phyloP scores from a whole-genome alignment of 2,888 invertebrate species.

The Eilema griseolum region DNA sequence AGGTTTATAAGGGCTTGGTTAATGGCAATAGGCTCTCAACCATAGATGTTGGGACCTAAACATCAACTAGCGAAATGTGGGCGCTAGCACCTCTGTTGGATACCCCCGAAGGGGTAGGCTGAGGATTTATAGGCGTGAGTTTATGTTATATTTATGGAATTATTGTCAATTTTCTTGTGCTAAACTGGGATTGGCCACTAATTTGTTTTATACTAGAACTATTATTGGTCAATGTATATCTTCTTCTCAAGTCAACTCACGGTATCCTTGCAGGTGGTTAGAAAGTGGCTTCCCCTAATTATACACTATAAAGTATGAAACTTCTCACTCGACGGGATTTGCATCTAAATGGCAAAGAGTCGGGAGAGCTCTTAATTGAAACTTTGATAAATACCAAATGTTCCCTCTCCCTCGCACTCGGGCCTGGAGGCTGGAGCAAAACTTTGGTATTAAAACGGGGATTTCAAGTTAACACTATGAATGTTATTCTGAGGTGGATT shows the following conservation, averaged over 20 bases:
- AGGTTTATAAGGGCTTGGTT: too few species aligned
- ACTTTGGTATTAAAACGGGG: slow-evolving; percentile 60
- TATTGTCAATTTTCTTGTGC: too few species aligned
- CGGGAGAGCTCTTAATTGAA: slow-evolving; percentile 76
- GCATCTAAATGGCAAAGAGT: slow-evolving; percentile 80
- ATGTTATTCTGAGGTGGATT: slow-evolving; percentile 25
- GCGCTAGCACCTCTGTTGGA: too few species aligned
- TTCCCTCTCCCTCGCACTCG: slow-evolving; percentile 40
- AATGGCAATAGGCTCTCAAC: too few species aligned
- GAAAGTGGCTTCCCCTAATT: slow-evolving; percentile 49
- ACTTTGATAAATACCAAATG: slow-evolving; percentile 72
- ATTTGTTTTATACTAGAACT: not conserved
- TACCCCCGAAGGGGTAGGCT: too few species aligned
- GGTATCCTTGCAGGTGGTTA: not conserved
- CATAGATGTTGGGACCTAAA: too few species aligned
- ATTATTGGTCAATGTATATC: not conserved
- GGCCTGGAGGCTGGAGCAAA: slow-evolving; percentile 41
- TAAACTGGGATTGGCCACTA: not conserved
- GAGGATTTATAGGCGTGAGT: too few species aligned
- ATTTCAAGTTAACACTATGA: slow-evolving; percentile 52
- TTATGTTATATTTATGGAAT: too few species aligned
- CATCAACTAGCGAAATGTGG: too few species aligned
- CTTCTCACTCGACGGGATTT: slow-evolving; percentile 68
- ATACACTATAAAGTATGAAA: slow-evolving; percentile 58
- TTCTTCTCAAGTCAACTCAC: not conserved